Conservation (phyloP, 1,140 invertebrate species). For the Drosophila saltans region DNA sequence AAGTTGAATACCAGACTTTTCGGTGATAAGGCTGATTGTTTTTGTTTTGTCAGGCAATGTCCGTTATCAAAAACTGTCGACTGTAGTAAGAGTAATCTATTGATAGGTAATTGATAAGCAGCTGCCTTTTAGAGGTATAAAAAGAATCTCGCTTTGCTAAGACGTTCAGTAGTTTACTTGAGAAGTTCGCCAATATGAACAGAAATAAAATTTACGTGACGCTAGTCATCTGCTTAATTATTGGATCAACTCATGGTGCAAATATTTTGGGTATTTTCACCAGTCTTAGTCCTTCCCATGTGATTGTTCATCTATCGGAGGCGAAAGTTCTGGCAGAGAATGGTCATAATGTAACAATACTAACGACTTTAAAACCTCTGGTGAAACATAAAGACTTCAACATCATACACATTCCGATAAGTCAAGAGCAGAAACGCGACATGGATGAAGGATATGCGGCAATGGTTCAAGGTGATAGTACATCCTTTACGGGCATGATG, state of each 20-base stretch:
- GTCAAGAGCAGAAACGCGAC: constrained; percentile 10
- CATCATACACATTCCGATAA: constrained; percentile 33
- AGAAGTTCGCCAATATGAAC: neutral
- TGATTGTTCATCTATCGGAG: constrained; percentile 66
- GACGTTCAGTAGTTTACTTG: neutral
- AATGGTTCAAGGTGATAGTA: constrained; percentile 32
- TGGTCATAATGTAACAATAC: constrained; percentile 71
- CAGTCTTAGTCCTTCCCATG: constrained; percentile 55
- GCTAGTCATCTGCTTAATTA: neutral
- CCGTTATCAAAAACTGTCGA: neutral
- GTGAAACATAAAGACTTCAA: constrained; percentile 54
- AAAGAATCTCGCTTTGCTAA: neutral
- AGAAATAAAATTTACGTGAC: neutral
- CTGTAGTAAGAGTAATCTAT: neutral
- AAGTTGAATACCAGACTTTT: neutral
- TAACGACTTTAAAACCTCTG: constrained; percentile 47
- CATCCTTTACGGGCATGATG: neutral
- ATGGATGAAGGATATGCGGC: constrained; percentile 22
- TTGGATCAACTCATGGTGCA: constrained; percentile 23
- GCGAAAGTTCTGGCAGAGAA: constrained; percentile 56
- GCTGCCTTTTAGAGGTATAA: neutral
- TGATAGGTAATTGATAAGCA: neutral
- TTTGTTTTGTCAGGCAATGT: neutral
- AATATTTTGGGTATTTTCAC: constrained; percentile 67
- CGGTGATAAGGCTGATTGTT: neutral